Base-by-base conservation (phyloP, 1,140 invertebrate species). In the Sipha flava region DNA sequence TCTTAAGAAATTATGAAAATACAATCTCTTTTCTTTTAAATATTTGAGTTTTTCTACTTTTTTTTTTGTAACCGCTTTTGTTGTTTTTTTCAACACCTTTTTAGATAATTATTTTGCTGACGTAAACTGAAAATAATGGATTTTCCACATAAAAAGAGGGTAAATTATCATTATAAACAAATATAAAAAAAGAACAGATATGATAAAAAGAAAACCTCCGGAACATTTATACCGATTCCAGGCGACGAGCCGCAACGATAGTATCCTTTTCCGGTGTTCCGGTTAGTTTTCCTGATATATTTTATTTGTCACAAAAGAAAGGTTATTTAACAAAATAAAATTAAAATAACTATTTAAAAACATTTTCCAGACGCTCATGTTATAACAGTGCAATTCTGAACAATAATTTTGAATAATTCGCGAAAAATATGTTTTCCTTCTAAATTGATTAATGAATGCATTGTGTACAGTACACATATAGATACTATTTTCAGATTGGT, bases 81-180 rank as follows among this genome's bases (percentile, higher is more conserved):
- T 75, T 23, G 47, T 37, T 37, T 31, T 21, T 45, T 43, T 72
- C 31, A 54, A 54, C 45, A 75, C 70, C 70, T 75, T 75, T 49
- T 23, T 54, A 73, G 70, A 75, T 75, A 75, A 75, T 75, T 75
- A 75, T 75, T 75, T 75, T 54, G 70, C 14, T 54, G 49, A 75
- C 34, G n/a, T 54, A 37, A 75, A 75, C 70, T 23, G 37, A 75
- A 75, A 75, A 70, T 70, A 70, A 70, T 70, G 43, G 16, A 70
- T 70, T 47, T 3, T 23, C 43, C 2, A 18, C 66, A 47, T 45
- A 75, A 75, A 75, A 75, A 75, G 70, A 52, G 47, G 47, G 49
- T 54, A 75, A 75, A 75, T 75, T 75, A 75, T 75, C 70, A 54
- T 75, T 75, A 70, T 70, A 70, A 45, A 70, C 40, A 70, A 70